These are phyloP conservation scores for Sebastes cheni DNA, from an alignment of 2,797 vertebrate species.

Conservation along the genomic window DNA sequence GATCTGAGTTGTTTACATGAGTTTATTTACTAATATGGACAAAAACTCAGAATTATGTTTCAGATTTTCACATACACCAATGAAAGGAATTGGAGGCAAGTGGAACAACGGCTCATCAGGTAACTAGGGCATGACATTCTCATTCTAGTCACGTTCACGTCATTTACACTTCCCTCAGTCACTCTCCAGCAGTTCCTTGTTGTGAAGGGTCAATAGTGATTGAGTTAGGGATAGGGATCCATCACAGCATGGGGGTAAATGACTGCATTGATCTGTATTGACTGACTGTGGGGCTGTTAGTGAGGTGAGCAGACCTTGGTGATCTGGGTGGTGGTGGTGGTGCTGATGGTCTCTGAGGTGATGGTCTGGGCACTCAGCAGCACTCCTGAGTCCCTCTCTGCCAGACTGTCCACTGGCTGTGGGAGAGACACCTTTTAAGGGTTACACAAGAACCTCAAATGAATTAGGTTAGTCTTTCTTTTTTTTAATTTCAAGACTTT, in stretches of 20 bases:
- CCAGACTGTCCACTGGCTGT: slow-evolving; percentile 86
- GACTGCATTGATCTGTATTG: slow-evolving; percentile 15
- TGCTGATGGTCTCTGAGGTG: slow-evolving; percentile 96
- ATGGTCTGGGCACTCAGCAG: slow-evolving; percentile 97
- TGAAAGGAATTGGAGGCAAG: background rate
- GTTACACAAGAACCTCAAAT: slow-evolving; percentile 16
- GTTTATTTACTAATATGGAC: background rate
- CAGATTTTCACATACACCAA: background rate
- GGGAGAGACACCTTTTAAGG: slow-evolving; percentile 55
- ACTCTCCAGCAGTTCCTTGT: background rate
- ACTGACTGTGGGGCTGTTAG: background rate
- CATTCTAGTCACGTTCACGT: background rate
- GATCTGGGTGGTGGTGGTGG: slow-evolving; percentile 98
- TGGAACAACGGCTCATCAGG: background rate
- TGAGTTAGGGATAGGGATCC: background rate
- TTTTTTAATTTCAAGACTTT: background rate
- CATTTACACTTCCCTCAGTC: background rate
- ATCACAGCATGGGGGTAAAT: slow-evolving; percentile 2
- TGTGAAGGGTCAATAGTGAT: background rate
- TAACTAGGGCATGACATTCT: background rate
- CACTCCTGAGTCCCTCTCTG: slow-evolving; percentile 90
- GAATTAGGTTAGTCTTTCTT: background rate
- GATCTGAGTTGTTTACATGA: background rate
- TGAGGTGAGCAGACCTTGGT: slow-evolving; percentile 87
- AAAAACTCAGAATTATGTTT: background rate